Evolutionary conservation across 2,113 vertebrate genomes (phyloP), one percentile per base, ranked within the genome.

Genomic region (Conger conger): DNA sequence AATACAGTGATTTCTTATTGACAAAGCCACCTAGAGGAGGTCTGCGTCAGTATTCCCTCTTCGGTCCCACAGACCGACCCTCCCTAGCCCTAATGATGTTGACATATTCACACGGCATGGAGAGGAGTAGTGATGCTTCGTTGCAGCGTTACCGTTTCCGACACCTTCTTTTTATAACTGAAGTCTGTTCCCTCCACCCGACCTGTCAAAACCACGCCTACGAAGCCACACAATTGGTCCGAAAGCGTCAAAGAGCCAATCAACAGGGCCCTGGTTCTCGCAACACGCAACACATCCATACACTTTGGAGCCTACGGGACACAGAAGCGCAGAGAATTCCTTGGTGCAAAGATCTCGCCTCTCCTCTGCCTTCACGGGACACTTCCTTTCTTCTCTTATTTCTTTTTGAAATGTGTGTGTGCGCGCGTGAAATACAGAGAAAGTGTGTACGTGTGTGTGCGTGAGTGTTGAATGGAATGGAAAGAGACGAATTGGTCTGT

Each of bases 161-260:
- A 98, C 97, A 99, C 97, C 97, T 98, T 97, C 97, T 98, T 99
- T 96, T 96, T 96, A 96, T 96, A 96, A 96, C 94, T 95, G 95
- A 90, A 91, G 93, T 91, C 93, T 93, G 91, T 93, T 93, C 94
- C 91, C 94, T 94, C 94, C 94, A 92, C 92, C 90, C 94, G 94
- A 95, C 91, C 93, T 94, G 94, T 96, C 90, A 93, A 95, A 95
- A 96, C 96, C 95, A 95, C 97, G 95, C 97, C 97, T 96, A 96
- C 96, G 94, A 90, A 95, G 96, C 95, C 90, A 94, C 93, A 95
- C 91, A 93, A 96, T 94, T 96, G 95, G 94, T 96, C 95, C 95
- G 92, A 95, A 96, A 94, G 95, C 95, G 96, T 96, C 96, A 97
- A 96, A 94, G 95, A 95, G 94, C 96, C 96, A 95, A 97, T 96